Conservation (phyloP, 2,113 vertebrate genomes). For the Hydrochoerus hydrochaeris region DNA sequence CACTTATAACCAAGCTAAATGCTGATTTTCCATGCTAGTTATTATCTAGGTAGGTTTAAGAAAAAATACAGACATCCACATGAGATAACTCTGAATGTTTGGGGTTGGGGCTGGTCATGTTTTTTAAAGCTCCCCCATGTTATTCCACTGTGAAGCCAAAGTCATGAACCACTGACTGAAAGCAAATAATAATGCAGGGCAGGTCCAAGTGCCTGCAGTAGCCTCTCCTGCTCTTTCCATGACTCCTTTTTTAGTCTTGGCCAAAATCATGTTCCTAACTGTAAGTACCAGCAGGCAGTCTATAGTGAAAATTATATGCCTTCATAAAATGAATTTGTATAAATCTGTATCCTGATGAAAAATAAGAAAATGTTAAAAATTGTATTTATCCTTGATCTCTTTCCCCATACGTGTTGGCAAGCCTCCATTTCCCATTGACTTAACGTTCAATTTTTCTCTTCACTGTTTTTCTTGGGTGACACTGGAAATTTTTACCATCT, state of each 20-base stretch:
- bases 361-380: constrained; percentile 74
- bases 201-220: background rate
- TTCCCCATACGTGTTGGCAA: constrained; percentile 72
- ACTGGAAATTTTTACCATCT: constrained; percentile 82
- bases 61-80: background rate
- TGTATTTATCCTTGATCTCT: constrained; percentile 72
- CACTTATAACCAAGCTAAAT: background rate
- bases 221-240: background rate
- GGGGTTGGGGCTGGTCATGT: background rate
- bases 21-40: background rate
- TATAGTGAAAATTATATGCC: constrained; percentile 41
- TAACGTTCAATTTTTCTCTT: constrained; percentile 76
- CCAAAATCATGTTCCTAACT: background rate
- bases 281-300: constrained; percentile 2
- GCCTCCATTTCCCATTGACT: constrained; percentile 78
- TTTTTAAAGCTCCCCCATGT: background rate
- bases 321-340: constrained; percentile 45
- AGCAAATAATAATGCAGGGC: background rate
- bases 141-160: background rate
- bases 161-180: background rate
- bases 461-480: constrained; percentile 81
- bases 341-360: constrained; percentile 58
- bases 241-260: background rate
- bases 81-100: constrained; percentile 32
- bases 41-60: background rate